Percentiles rank a stretch among this genome's conserved stretches.
These are phyloP conservation scores for Clarias platycephalus DNA, from an alignment of 2,797 vertebrate species.

Conservation along the genomic window DNA sequence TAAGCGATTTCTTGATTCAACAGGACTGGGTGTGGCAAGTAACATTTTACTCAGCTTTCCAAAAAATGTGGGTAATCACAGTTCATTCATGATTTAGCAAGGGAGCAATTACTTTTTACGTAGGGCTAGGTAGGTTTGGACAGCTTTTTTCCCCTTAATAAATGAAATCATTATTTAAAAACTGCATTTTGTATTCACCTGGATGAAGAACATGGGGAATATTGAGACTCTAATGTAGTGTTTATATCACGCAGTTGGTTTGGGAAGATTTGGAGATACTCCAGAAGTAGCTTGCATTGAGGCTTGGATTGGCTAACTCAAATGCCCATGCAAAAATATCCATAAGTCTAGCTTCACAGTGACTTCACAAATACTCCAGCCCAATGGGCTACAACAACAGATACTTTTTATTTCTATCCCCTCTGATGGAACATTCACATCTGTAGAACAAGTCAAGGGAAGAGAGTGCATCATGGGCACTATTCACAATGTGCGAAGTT, in stretches of 20 bases:
- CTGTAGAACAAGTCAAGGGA: conserved; percentile 4
- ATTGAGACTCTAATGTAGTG: background rate
- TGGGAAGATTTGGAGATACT: background rate
- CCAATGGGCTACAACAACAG: background rate
- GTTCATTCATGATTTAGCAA: too few species aligned
- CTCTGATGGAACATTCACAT: conserved; percentile 17
- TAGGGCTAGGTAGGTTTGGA: too few species aligned
- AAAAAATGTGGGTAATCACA: too few species aligned
- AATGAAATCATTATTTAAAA: too few species aligned
- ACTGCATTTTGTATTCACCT: background rate
- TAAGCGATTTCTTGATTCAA: too few species aligned
- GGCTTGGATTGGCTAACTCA: background rate
- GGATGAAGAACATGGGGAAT: background rate
- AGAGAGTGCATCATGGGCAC: conserved; percentile 9
- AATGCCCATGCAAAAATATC: background rate
- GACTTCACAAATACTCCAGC: background rate
- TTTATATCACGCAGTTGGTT: background rate
- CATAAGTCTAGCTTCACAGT: background rate
- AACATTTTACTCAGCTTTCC: too few species aligned
- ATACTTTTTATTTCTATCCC: background rate
- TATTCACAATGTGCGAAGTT: conserved; percentile 56
- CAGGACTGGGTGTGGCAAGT: too few species aligned
- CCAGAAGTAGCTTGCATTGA: background rate
- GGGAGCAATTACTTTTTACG: too few species aligned
- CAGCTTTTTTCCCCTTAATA: too few species aligned